Conservation (phyloP, 2,888 invertebrate genomes). For the Epirrhoe tristata region DNA sequence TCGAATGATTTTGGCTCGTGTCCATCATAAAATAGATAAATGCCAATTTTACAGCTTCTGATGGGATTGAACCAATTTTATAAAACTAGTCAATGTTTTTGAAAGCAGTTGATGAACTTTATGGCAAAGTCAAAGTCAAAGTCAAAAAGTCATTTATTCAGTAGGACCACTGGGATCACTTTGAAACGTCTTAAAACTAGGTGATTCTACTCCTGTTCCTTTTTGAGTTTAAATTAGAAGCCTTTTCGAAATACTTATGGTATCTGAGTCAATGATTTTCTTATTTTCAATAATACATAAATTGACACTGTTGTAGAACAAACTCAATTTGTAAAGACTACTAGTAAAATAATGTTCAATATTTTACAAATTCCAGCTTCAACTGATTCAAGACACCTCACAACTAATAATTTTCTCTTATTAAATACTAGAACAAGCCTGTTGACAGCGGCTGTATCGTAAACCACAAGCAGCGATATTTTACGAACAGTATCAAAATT, state of each 20-base stretch:
- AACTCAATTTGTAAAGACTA: background rate
- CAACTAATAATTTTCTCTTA: slow-evolving; percentile 38
- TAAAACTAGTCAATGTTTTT: background rate
- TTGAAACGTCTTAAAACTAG: too few species aligned
- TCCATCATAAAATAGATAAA: slow-evolving; percentile 29
- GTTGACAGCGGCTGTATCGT: slow-evolving; percentile 64
- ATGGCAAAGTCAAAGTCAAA: too few species aligned
- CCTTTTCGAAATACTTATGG: too few species aligned
- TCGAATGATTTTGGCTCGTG: slow-evolving; percentile 27
- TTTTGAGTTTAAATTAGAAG: too few species aligned
- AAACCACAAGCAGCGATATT: slow-evolving; percentile 63
- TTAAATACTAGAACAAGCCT: slow-evolving; percentile 48
- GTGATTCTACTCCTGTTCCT: too few species aligned
- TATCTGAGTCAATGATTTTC: too few species aligned
- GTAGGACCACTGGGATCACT: too few species aligned
- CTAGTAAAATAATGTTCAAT: background rate
- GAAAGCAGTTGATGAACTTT: background rate
- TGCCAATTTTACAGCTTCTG: slow-evolving; percentile 9
- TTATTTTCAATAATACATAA: too few species aligned
- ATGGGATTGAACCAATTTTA: slow-evolving; percentile 1
- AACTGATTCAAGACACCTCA: slow-evolving; percentile 22
- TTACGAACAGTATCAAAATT: slow-evolving; percentile 70
- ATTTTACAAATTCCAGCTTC: slow-evolving; percentile 2
- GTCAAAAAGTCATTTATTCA: too few species aligned
- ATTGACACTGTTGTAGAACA: background rate